These are phyloP conservation scores for Atherinomorus stipes DNA, from an alignment of 2,113 vertebrate species.

Conservation along the genomic window DNA sequence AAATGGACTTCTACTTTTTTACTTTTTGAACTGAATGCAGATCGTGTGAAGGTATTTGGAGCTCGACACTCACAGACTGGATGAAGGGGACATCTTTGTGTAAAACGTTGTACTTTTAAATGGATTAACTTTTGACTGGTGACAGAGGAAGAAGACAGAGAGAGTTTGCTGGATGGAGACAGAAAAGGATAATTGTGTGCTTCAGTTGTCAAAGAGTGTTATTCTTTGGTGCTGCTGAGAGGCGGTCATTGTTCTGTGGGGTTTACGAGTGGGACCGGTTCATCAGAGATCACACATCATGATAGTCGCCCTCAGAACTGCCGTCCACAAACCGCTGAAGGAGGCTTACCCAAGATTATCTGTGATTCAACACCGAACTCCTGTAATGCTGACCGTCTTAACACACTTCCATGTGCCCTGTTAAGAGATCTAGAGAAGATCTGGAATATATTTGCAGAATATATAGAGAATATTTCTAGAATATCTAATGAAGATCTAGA, in stretches of 20 bases:
- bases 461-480: no score
- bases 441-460: no score
- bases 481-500: no score
- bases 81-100: conserved; percentile 34
- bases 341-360: conserved; percentile 66
- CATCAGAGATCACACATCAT: conserved; percentile 48
- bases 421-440: no score
- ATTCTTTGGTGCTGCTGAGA: conserved; percentile 60
- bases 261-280: conserved; percentile 34
- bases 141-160: conserved; percentile 7
- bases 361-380: conserved; percentile 3
- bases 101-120: conserved; percentile 18
- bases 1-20: conserved; percentile 10
- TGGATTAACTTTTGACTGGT: conserved; percentile 55
- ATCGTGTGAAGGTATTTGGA: conserved; percentile 25
- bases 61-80: neutral
- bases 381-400: no score
- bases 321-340: conserved; percentile 16
- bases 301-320: conserved; percentile 45
- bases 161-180: neutral
- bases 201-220: conserved; percentile 50
- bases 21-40: conserved; percentile 8
- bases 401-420: no score
- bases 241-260: conserved; percentile 47
- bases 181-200: conserved; percentile 60